A percentile compares a stretch with the other conserved stretches of the same genome.
phyloP scores from a whole-genome alignment of 1,140 invertebrate species.

The Heliconius hermathena region DNA sequence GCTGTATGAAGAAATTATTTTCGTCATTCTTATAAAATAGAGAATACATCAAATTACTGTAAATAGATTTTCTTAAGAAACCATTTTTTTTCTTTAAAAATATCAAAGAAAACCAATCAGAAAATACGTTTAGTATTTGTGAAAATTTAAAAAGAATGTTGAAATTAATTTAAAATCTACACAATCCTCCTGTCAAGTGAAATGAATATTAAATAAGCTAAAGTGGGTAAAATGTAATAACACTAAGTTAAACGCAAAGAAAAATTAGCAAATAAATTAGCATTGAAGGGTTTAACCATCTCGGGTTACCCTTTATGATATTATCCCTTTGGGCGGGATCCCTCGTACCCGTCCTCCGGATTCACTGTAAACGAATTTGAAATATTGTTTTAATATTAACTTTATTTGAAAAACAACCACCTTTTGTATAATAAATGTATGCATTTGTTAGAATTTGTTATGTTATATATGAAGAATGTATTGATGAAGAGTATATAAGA shows the following conservation, averaged over 20 bases:
- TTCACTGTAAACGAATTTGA: slow-evolving; percentile 36
- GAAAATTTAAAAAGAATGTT: not conserved
- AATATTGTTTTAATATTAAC: slow-evolving; percentile 30
- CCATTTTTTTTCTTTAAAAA: not conserved
- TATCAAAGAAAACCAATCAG: too few relatives aligned
- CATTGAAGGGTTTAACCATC: slow-evolving; percentile 67
- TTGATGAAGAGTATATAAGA: not conserved
- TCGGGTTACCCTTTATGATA: slow-evolving; percentile 65
- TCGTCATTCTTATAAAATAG: too few relatives aligned
- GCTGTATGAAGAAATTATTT: too few relatives aligned
- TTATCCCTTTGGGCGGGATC: slow-evolving; percentile 53
- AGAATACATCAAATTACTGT: too few relatives aligned
- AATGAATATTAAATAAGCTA: slow-evolving; percentile 39
- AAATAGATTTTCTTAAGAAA: too few relatives aligned
- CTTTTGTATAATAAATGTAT: not conserved
- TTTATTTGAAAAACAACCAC: not conserved
- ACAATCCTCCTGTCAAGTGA: not conserved
- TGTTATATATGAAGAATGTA: not conserved
- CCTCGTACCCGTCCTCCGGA: slow-evolving; percentile 36
- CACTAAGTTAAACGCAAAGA: slow-evolving; percentile 51
- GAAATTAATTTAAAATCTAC: not conserved
- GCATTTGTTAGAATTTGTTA: not conserved
- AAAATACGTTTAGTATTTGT: too few relatives aligned
- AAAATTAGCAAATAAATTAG: slow-evolving; percentile 75
- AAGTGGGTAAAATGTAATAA: slow-evolving; percentile 42